Conservation (phyloP, 2,888 invertebrate species). For the Caenorhabditis auriculariae region DNA sequence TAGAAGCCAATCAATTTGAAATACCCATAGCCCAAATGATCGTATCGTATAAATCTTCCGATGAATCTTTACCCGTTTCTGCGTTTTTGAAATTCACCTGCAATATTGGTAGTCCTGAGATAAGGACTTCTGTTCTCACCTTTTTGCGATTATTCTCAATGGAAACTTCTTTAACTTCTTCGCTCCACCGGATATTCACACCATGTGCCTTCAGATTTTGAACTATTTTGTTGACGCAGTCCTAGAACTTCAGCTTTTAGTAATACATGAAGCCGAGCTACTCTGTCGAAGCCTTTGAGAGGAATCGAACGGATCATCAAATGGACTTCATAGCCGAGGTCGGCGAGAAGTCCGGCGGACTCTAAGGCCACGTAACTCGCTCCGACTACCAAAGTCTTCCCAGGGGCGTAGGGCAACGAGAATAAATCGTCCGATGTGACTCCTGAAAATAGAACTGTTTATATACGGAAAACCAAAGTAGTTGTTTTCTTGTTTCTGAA, state of each 20-base stretch:
- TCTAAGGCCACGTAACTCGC: constrained; percentile 71
- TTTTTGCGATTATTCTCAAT: no score
- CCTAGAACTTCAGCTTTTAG: constrained; percentile 8
- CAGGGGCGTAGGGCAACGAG: constrained; percentile 65
- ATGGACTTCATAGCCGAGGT: constrained; percentile 65
- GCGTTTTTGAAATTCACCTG: not conserved
- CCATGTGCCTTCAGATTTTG: constrained; percentile 66
- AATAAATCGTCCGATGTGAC: constrained; percentile 71
- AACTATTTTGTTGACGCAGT: constrained; percentile 68
- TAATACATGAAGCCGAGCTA: not conserved
- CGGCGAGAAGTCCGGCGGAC: constrained; percentile 70
- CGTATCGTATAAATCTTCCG: constrained; percentile 26
- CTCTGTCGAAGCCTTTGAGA: constrained; percentile 70
- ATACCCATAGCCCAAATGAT: constrained; percentile 38
- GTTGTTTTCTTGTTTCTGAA: not conserved
- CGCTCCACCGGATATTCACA: constrained; percentile 65
- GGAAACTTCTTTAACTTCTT: constrained; percentile 24
- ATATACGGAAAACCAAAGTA: not conserved
- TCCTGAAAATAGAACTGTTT: constrained; percentile 54
- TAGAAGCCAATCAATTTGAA: not conserved
- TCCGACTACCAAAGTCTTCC: constrained; percentile 69
- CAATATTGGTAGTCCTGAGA: not conserved
- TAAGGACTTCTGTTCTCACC: constrained; percentile 6
- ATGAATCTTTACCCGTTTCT: not conserved
- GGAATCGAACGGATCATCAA: constrained; percentile 69